A percentile compares a stretch with the other conserved stretches of the same genome.
Conservation (phyloP, 2,113 vertebrate genomes). For the Nothobranchius furzeri region DNA sequence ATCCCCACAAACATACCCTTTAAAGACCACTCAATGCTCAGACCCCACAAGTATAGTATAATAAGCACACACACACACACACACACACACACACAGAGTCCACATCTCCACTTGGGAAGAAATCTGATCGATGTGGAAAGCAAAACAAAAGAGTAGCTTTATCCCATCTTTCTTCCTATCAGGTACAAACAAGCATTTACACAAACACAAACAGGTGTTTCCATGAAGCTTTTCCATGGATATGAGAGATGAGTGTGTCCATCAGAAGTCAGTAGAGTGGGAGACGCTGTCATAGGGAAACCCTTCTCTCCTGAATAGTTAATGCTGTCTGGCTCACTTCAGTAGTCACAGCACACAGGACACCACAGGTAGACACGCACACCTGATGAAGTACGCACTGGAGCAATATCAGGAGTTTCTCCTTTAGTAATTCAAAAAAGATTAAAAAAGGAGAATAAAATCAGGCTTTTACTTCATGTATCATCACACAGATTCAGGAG, state of each 20-base stretch:
- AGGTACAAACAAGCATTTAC: conserved; percentile 13
- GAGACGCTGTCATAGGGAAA: conserved; percentile 58
- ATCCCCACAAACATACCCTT: too few relatives aligned
- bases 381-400: neutral
- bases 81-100: conserved; percentile 6
- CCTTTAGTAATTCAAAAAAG: conserved; percentile 5
- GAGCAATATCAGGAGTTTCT: conserved; percentile 9
- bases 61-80: too few relatives aligned
- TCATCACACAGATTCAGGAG: neutral
- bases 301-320: conserved; percentile 73
- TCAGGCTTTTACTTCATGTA: too few relatives aligned
- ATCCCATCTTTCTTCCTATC: conserved; percentile 42
- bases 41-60: too few relatives aligned
- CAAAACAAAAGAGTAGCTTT: conserved; percentile 47
- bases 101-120: conserved; percentile 34
- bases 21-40: too few relatives aligned
- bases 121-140: conserved; percentile 12
- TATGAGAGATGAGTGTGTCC: conserved; percentile 62
- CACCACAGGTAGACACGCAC: conserved; percentile 34
- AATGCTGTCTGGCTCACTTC: conserved; percentile 62
- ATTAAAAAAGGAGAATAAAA: conserved; percentile 1
- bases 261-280: conserved; percentile 63
- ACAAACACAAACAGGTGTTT: conserved; percentile 29
- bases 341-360: conserved; percentile 58
- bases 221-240: conserved; percentile 40